Percentiles rank a stretch among this genome's conserved stretches.
phyloP scores from a whole-genome alignment of 2,113 vertebrate genomes.

The Mus musculus region GRCm39 chr16:21523501-21524000 shows the following conservation, averaged over 20 bases:
- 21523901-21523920: background rate
- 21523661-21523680: background rate
- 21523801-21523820: background rate
- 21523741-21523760: background rate
- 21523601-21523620: background rate
- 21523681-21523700: background rate
- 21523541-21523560: background rate
- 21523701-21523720: background rate
- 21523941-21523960: background rate
- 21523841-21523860: background rate
- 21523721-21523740: background rate
- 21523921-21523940: background rate
- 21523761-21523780: background rate
- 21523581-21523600: background rate
- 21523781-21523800: background rate
- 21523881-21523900: background rate
- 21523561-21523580: background rate
- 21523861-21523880: background rate
- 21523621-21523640: background rate
- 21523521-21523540: background rate
- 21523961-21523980: background rate
- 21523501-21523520: background rate
- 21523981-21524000: background rate
- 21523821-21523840: background rate
- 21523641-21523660: background rate